These are phyloP conservation scores for Scrobipalpa atriplicella DNA, from an alignment of 2,888 invertebrate genomes.

Conservation along the genomic window DNA sequence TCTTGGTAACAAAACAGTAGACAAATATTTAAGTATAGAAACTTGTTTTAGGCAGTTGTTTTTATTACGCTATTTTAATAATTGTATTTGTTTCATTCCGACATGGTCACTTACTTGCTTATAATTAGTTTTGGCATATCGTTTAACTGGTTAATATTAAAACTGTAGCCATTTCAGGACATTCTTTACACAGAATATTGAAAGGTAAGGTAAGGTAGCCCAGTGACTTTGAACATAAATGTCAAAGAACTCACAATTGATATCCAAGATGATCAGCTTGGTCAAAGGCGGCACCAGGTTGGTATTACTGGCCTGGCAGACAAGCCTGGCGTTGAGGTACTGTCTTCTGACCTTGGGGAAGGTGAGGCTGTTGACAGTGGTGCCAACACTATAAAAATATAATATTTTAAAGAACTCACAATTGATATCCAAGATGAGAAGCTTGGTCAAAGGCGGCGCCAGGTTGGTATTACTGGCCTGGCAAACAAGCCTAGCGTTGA, in stretches of 20 bases:
- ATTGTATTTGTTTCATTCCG: no score
- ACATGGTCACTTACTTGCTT: no score
- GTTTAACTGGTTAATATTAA: no score
- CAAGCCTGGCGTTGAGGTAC: slow-evolving; percentile 91
- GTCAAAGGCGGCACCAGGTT: slow-evolving; percentile 90
- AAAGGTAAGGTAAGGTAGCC: no score
- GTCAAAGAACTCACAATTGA: slow-evolving; percentile 89
- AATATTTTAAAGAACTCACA: slow-evolving; percentile 85
- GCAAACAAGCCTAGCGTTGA: slow-evolving; percentile 92
- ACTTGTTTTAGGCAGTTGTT: no score
- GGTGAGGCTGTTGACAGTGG: slow-evolving; percentile 89
- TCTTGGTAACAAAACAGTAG: no score
- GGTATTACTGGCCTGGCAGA: slow-evolving; percentile 95
- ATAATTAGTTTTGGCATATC: no score
- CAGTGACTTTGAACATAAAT: no score
- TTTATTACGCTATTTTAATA: no score
- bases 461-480: slow-evolving; percentile 94
- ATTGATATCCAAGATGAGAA: slow-evolving; percentile 91
- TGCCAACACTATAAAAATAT: slow-evolving; percentile 64
- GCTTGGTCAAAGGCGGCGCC: slow-evolving; percentile 88
- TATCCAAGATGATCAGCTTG: slow-evolving; percentile 90
- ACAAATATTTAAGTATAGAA: no score
- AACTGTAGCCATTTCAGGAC: no score
- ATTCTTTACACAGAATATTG: no score
- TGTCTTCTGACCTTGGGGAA: slow-evolving; percentile 91